Conservation (phyloP, 2,113 vertebrate genomes). For the Larimichthys polyactis region DNA sequence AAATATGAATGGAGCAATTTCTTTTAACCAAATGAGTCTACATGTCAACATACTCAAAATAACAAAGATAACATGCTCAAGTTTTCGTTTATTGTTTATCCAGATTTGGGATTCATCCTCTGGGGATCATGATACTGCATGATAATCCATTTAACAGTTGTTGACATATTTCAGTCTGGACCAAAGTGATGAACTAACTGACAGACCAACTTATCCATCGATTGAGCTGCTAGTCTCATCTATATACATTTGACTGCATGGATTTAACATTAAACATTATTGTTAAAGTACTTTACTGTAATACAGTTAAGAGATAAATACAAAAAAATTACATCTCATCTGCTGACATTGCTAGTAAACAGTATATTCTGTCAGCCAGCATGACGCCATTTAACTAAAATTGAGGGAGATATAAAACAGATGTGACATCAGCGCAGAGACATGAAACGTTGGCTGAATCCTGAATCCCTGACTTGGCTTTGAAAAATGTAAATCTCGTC, state of each 20-base stretch:
- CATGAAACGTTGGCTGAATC: not conserved
- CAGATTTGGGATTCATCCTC: too few relatives aligned
- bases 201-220: too few relatives aligned
- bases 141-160: too few relatives aligned
- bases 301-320: not conserved
- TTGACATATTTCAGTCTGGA: not conserved
- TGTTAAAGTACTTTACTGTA: not conserved
- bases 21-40: not conserved
- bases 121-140: too few relatives aligned
- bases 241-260: not conserved
- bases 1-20: not conserved
- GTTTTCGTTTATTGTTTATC: too few relatives aligned
- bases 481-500: slow-evolving; percentile 5
- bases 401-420: slow-evolving; percentile 34
- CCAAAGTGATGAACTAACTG: not conserved
- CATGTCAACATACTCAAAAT: not conserved
- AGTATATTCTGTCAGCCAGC: not conserved
- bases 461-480: slow-evolving; percentile 20
- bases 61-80: not conserved
- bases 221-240: not conserved
- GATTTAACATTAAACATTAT: not conserved
- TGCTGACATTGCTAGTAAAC: slow-evolving; percentile 4
- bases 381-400: slow-evolving; percentile 16
- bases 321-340: not conserved
- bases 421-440: slow-evolving; percentile 32